These are phyloP conservation scores for Pogonocichla stellata DNA, from an alignment of 2,113 vertebrate genomes.

Conservation along the genomic window DNA sequence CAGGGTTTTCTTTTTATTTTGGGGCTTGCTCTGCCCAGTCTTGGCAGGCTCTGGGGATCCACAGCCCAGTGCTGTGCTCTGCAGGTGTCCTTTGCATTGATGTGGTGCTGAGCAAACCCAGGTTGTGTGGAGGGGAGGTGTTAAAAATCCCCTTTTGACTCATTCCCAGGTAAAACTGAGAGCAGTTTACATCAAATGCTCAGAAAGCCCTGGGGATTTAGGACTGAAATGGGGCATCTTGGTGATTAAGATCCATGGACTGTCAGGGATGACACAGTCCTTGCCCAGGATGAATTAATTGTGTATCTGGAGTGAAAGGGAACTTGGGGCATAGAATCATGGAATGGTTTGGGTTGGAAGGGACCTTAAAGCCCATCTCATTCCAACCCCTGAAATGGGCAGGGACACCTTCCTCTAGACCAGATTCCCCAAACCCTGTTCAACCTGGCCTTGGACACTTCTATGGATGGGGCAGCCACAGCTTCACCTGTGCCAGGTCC, in stretches of 20 bases:
- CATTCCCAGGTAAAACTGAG: background rate
- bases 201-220: background rate
- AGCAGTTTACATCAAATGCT: background rate
- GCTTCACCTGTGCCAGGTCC: background rate
- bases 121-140: background rate
- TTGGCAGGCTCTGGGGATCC: background rate
- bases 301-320: background rate
- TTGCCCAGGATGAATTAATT: background rate
- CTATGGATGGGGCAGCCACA: background rate
- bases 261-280: background rate
- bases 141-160: background rate
- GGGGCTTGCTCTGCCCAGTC: background rate
- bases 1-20: background rate
- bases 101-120: background rate
- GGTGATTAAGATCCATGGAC: background rate
- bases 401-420: background rate
- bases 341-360: background rate
- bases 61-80: background rate
- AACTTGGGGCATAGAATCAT: background rate
- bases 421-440: accelerated
- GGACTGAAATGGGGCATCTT: background rate
- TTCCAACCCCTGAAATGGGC: background rate
- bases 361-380: background rate
- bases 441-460: background rate
- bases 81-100: background rate